A percentile compares a stretch with the other conserved stretches of the same genome.
phyloP scores from a whole-genome alignment of 2,113 vertebrate genomes.

The Zapornia atra region DNA sequence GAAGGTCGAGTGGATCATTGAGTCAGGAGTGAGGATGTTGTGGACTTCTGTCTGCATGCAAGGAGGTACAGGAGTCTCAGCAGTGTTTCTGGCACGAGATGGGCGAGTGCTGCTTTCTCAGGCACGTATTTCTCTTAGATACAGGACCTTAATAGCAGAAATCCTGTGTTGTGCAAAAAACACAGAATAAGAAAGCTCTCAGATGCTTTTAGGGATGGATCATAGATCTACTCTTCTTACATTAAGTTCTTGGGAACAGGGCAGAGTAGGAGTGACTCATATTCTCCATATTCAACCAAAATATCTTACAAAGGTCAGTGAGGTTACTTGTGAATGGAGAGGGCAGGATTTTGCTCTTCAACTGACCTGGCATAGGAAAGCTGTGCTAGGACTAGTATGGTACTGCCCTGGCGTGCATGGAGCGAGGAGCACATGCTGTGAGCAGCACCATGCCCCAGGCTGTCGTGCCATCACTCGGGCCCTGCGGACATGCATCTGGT shows the following conservation, averaged over 20 bases:
- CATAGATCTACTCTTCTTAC: not conserved
- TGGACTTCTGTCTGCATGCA: not conserved
- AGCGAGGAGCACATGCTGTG: fast-evolving
- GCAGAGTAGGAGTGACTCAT: not conserved
- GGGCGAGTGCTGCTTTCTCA: not conserved
- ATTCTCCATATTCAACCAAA: not conserved
- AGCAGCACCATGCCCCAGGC: fast-evolving
- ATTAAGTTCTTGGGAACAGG: not conserved
- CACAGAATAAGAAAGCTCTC: not conserved
- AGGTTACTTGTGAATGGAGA: not conserved
- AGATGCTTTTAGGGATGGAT: not conserved
- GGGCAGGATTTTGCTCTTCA: not conserved
- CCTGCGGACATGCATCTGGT: not conserved
- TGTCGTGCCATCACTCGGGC: not conserved
- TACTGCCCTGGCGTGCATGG: fast-evolving
- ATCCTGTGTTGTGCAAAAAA: not conserved
- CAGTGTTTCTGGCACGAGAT: not conserved
- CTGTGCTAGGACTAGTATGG: not conserved
- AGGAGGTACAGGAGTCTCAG: not conserved
- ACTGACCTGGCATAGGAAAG: not conserved
- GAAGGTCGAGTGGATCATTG: not conserved
- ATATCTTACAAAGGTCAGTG: not conserved
- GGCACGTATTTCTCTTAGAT: not conserved
- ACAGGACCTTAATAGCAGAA: not conserved
- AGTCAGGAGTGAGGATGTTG: not conserved